Conservation (phyloP, 2,113 vertebrate species). For the Nothocercus nigrocapillus region DNA sequence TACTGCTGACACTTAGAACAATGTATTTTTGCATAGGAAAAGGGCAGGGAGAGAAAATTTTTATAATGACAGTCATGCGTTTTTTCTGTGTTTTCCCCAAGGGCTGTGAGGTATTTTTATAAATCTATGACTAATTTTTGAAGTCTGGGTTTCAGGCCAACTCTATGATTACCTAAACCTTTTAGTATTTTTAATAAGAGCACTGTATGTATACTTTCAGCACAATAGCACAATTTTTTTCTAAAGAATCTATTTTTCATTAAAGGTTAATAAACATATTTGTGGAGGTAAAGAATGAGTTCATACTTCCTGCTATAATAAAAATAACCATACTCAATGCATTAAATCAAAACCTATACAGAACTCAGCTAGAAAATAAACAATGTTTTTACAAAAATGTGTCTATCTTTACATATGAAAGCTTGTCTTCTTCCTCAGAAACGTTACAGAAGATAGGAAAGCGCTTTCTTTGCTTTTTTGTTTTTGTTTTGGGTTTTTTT, state of each 20-base stretch:
- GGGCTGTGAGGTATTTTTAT: background rate
- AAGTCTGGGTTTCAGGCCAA: background rate
- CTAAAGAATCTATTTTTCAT: background rate
- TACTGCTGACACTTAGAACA: background rate
- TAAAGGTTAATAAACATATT: background rate
- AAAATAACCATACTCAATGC: background rate
- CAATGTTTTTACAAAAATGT: background rate
- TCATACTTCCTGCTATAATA: background rate
- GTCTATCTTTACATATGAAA: background rate
- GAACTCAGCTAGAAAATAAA: background rate
- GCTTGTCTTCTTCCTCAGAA: background rate
- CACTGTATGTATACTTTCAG: background rate
- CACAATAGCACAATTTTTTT: background rate
- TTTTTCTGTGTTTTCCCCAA: conserved; percentile 27
- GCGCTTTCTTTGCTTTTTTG: background rate
- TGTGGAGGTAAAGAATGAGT: background rate
- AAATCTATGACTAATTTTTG: conserved; percentile 35
- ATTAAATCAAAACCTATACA: background rate
- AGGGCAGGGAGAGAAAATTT: background rate
- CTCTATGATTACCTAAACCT: conserved; percentile 8
- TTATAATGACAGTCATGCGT: background rate
- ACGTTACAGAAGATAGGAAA: background rate
- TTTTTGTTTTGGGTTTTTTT: no score
- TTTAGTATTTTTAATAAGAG: conserved; percentile 19
- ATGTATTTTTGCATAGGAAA: background rate